phyloP scores from a whole-genome alignment of 1,140 invertebrate genomes.

The Caenorhabditis briggsae region DNA sequence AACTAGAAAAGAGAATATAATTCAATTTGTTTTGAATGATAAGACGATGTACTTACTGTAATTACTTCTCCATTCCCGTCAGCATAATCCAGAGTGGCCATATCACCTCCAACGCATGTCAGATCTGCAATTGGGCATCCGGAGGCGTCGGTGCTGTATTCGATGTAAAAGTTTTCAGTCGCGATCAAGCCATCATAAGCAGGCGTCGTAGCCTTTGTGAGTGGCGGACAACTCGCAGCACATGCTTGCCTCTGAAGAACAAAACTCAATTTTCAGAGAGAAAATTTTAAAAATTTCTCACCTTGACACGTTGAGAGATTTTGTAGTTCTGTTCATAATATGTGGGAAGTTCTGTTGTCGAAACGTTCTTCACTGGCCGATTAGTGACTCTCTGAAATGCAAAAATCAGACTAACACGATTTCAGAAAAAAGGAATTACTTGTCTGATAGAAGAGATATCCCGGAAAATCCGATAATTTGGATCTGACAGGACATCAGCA shows the following conservation, averaged over 20 bases:
- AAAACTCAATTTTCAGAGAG: neutral
- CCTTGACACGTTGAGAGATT: slow-evolving; percentile 17
- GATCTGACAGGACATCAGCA: slow-evolving; percentile 19
- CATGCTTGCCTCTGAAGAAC: slow-evolving; percentile 24
- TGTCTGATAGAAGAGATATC: slow-evolving; percentile 33
- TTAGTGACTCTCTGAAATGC: neutral
- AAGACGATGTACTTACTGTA: neutral
- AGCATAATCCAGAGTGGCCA: slow-evolving; percentile 13
- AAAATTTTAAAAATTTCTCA: neutral
- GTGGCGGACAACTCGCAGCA: slow-evolving; percentile 10
- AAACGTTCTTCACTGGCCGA: slow-evolving; percentile 1
- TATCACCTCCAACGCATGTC: slow-evolving; percentile 34
- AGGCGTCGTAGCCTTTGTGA: neutral
- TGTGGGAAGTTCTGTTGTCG: slow-evolving; percentile 3
- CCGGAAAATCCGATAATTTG: slow-evolving; percentile 17
- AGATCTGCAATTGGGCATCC: slow-evolving; percentile 19
- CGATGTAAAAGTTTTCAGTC: slow-evolving; percentile 29
- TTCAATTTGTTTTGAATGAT: neutral
- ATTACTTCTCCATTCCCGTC: neutral
- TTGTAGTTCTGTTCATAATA: slow-evolving; percentile 38
- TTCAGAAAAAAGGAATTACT: neutral
- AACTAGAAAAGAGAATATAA: neutral
- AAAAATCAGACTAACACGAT: neutral
- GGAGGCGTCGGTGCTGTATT: slow-evolving; percentile 10
- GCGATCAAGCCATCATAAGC: slow-evolving; percentile 29